Base-by-base conservation (phyloP, 2,797 vertebrate genomes). In the Naso thynnoides region DNA sequence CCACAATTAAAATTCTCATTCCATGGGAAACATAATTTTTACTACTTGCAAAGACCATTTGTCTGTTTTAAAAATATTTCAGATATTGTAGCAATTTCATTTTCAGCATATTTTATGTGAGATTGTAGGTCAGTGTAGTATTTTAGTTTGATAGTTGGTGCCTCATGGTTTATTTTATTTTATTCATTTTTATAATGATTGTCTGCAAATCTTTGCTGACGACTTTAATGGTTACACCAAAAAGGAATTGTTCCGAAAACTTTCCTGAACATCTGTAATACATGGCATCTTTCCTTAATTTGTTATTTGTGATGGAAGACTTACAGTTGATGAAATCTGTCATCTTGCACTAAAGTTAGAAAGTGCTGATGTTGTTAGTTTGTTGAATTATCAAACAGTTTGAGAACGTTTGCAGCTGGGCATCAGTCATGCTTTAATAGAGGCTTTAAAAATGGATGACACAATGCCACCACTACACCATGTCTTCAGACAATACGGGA, bases 21-120 rank as follows among this genome's bases (percentile, higher is more conserved):
- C n/a, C n/a, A n/a, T n/a, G n/a, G n/a, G n/a, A n/a, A n/a, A 45
- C 38, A 47, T 73, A 68, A 59, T 26, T 64, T 61, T 47, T 23
- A 36, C 16, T 6, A 19, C 0, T 73, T 10, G 8, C 3, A 5
- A 23, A 27, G 18, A 36, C 26, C 19, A 31, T 24, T 21, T 19
- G 2, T 55, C 3, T 8, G 23, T 48, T 77, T 66, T 3, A 16
- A 53, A 19, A 5, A 14, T 31, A 16, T 58, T 59, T 38, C 15
- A 42, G 7, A 67, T 21, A 5, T 45, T 53, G 1, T 44, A 55
- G 7, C 0, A 4, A 23, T 11, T 36, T 44, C 57, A 1, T 19
- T 57, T 27, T 24, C 13, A 14, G 27, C 16, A 24, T 6, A 19
- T 54, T 41, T 26, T n/a, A 16, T 18, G 39, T 10, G 8, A 16